Base-by-base conservation (phyloP, 2,888 invertebrate species). In the Imbricaverruca yamaguchii region DNA sequence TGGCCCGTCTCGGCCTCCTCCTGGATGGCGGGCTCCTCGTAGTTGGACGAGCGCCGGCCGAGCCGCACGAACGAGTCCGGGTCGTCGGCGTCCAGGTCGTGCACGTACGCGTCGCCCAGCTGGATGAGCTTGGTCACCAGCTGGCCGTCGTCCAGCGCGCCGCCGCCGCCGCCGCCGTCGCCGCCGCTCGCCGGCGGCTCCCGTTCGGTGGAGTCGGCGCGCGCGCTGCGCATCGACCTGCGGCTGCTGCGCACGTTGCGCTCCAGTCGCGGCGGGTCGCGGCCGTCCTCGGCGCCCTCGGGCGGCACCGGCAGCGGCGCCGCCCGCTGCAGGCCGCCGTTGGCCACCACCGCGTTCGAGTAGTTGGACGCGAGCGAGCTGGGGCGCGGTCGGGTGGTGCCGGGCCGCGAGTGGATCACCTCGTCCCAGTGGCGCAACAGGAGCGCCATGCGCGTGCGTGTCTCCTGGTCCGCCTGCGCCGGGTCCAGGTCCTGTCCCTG, bases 81-180 rank as follows among this genome's bases (percentile, higher is more conserved):
- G 15, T 79, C 78, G 10, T 25, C 57, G n/a, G 78, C 78, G 78
- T 57, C 25, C 57, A 79, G 78, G 57, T 79, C 78, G n/a, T 79
- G 78, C 78, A 79, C 78, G 23, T 57, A 79, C 78, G 78, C 78
- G 15, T 79, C 78, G n/a, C 78, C 78, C 23, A 79, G 57, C 78
- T 79, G 78, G 57, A 79, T 56, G 23, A 79, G 78, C 23, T 74
- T 74, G 53, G 74, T 74, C 74, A 74, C 74, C 74, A 74, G 55
- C 74, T 69, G 69, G 53, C 25, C 78, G 61, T 65, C 65, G 53
- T 80, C 80, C 21, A 80, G 53, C 12, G 57, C 61, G 39, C 53
- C 21, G 13, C 55, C 53, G 23, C 10, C 55, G 56, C 1, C 56
- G 56, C 23, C 55, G 6, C 6, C 21, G 56, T 15, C 80, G 6